Evolutionary conservation across 2,888 invertebrate genomes (phyloP), one percentile per base, ranked within the genome.

Genomic region (Epirrita christyi): DNA sequence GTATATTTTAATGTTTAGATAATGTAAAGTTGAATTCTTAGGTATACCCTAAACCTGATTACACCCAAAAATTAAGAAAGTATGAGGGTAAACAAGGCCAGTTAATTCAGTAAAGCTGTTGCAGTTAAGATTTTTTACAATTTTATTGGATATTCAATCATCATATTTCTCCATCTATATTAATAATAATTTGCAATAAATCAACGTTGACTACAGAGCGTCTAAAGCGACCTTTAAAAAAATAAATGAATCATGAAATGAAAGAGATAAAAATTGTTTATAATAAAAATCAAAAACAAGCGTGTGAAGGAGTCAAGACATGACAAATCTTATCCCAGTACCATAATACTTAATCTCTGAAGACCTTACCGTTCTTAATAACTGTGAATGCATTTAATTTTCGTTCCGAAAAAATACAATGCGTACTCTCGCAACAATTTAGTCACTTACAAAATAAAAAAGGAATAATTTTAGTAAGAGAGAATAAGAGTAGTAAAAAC

Each of bases 301-400:
- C 40, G 59, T 58, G 55, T 37, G 46, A 51, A 51, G 54, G 54
- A 56, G 55, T 58, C 54, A 49, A 36, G 59, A 62, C 44, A 60
- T 55, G 59, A 66, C 59, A 57, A 59, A 64, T 61, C 59, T 59
- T 56, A 55, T 45, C 44, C 36, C 59, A 59, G 49, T 46, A 21
- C 43, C 59, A 47, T 21, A 47, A 27, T 34, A 44, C 50, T 52
- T 51, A 32, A 61, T 56, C 41, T 38, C 47, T 48, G 61, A 51
- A 49, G 44, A 48, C 48, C 14, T 46, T 53, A 15, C 55, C 27
- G 58, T 47, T 32, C 8, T 32, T 66, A 63, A 55, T 59, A 63
- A 55, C 56, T 53, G 48, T 57, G 59, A 66, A 63, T 61, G 55
- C 52, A 54, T 66, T 61, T 55, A 63, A 65, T 65, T 59, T 59